A percentile compares a stretch with the other conserved stretches of the same genome.
Conservation (phyloP, 1,140 invertebrate genomes). For the Choristoneura fumiferana region DNA sequence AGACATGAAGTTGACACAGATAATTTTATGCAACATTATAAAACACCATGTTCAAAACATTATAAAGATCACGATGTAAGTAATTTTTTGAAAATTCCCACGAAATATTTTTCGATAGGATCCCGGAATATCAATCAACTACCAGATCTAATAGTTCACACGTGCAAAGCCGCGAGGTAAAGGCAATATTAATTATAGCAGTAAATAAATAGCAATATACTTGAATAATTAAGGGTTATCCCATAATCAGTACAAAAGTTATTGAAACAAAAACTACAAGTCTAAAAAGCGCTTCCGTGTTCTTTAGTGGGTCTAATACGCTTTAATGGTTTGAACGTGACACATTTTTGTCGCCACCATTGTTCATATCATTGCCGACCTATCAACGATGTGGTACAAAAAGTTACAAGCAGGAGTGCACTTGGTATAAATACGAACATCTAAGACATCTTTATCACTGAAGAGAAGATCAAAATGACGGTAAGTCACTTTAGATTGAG, state of each 20-base stretch:
- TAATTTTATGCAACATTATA: too few species aligned
- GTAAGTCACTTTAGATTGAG: background rate
- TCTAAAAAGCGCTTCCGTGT: constrained; percentile 10
- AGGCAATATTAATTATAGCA: too few species aligned
- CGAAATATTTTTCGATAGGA: too few species aligned
- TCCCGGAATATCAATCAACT: too few species aligned
- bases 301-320: background rate
- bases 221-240: background rate
- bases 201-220: too few species aligned
- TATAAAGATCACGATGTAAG: too few species aligned
- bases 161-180: too few species aligned
- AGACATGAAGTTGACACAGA: too few species aligned
- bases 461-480: background rate
- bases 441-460: background rate
- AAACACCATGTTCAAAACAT: too few species aligned
- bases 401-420: background rate
- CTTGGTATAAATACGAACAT: background rate
- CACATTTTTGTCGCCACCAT: background rate
- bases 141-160: too few species aligned
- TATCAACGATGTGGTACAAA: background rate
- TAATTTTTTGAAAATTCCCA: too few species aligned
- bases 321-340: constrained; percentile 9
- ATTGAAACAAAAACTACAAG: background rate
- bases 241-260: background rate
- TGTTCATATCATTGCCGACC: background rate